Conservation (phyloP, 2,888 invertebrate genomes). For the Cancer borealis region DNA sequence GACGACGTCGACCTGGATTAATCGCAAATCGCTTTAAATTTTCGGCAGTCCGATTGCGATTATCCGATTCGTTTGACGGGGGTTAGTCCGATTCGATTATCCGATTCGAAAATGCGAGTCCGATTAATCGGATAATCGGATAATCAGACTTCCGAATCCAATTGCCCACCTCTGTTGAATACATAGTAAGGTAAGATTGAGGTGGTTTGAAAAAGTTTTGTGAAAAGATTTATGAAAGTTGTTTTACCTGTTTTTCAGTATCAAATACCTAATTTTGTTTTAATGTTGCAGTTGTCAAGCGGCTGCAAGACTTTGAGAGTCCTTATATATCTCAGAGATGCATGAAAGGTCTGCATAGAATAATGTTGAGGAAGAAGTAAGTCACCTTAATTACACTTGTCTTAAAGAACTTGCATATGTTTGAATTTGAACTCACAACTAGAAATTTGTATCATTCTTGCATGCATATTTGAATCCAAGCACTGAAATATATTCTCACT, state of each 20-base stretch:
- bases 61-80: no score
- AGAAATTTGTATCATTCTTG: background rate
- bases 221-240: background rate
- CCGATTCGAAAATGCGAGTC: no score
- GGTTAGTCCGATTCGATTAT: no score
- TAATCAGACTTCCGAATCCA: no score
- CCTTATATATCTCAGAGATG: constrained; percentile 95
- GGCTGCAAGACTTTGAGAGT: constrained; percentile 97
- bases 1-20: no score
- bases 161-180: no score
- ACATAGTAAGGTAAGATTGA: no score
- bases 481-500: background rate
- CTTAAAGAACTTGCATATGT: background rate
- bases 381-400: constrained; percentile 70
- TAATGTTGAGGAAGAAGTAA: constrained; percentile 93
- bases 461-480: background rate
- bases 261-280: background rate
- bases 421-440: background rate
- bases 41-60: no score
- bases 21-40: no score
- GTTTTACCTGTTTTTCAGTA: background rate
- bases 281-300: constrained; percentile 87
- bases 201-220: background rate
- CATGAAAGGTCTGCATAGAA: constrained; percentile 86
- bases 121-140: no score